Conservation (phyloP, 2,888 invertebrate genomes). For the Drosophila mettleri region DNA sequence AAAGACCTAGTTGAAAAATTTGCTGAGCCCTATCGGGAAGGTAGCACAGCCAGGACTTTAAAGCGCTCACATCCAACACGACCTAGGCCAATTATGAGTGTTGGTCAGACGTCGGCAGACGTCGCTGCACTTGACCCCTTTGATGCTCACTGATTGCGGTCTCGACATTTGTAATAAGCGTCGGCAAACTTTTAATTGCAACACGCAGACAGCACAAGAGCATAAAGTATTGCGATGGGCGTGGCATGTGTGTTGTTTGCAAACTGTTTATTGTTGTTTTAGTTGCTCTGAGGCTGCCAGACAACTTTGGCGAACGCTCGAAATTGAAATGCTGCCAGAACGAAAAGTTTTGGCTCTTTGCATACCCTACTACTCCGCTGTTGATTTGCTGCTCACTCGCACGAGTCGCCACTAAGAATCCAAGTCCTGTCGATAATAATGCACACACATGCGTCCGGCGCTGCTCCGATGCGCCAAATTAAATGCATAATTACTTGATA, state of each 20-base stretch:
- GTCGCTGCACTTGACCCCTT: conserved; percentile 69
- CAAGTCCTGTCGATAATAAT: conserved; percentile 43
- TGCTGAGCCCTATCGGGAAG: conserved; percentile 14
- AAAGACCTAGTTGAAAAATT: conserved; percentile 3
- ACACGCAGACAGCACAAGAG: conserved; percentile 26
- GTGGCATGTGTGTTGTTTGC: conserved; percentile 34
- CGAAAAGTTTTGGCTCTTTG: conserved; percentile 49
- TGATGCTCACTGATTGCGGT: conserved; percentile 61
- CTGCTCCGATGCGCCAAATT: conserved; percentile 48
- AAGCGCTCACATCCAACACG: conserved; percentile 26
- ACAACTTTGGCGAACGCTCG: conserved; percentile 17
- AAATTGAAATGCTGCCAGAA: conserved; percentile 66
- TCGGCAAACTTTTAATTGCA: conserved; percentile 74
- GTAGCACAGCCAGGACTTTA: conserved; percentile 16
- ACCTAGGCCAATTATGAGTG: conserved; percentile 59
- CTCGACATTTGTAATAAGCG: conserved; percentile 71
- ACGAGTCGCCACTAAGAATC: conserved; percentile 33
- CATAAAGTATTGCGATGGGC: conserved; percentile 26
- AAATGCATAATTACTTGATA: conserved; percentile 79
- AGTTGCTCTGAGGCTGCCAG: not conserved
- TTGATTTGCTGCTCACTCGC: conserved; percentile 20
- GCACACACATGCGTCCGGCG: conserved; percentile 35
- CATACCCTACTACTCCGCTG: conserved; percentile 11
- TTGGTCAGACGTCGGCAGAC: conserved; percentile 35
- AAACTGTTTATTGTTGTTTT: conserved; percentile 10